Evolutionary conservation across 2,797 vertebrate species (phyloP).

Genomic region (Caiman crocodilus): DNA sequence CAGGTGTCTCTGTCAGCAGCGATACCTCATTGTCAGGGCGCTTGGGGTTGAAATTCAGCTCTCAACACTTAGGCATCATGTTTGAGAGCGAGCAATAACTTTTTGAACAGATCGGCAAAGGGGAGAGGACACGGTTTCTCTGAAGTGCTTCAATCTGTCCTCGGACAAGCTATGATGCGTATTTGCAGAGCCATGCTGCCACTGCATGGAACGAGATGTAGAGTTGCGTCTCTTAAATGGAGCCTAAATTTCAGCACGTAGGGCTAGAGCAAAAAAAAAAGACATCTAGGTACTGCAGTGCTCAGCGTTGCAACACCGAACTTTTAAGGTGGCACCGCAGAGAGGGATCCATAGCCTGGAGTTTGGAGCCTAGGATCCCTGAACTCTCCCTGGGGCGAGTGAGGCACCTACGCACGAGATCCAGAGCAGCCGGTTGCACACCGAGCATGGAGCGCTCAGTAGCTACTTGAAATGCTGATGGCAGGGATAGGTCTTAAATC

Average conservation of each 20-base stretch:
- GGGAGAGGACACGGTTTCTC: neutral
- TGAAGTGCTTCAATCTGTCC: neutral
- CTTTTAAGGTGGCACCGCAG: fast-evolving
- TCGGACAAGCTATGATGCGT: fast-evolving
- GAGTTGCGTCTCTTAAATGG: fast-evolving
- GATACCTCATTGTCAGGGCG: neutral
- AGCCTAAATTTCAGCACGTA: neutral
- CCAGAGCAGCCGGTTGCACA: neutral
- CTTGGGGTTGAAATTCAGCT: neutral
- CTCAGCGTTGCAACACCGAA: fast-evolving
- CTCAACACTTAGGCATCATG: neutral
- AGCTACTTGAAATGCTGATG: neutral
- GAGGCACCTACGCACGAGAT: fast-evolving
- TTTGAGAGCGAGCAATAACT: neutral
- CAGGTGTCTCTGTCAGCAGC: neutral
- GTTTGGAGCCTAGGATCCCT: fast-evolving
- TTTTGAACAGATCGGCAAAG: neutral
- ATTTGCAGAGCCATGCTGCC: neutral
- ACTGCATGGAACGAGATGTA: fast-evolving
- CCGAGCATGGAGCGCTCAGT: fast-evolving
- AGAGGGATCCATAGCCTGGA: fast-evolving
- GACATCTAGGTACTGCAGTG: fast-evolving
- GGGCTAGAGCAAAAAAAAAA: neutral
- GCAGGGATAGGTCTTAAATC: fast-evolving
- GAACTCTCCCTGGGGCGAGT: fast-evolving